phyloP scores from a whole-genome alignment of 1,140 invertebrate species.

The Stenopsyche tienmushanensis region DNA sequence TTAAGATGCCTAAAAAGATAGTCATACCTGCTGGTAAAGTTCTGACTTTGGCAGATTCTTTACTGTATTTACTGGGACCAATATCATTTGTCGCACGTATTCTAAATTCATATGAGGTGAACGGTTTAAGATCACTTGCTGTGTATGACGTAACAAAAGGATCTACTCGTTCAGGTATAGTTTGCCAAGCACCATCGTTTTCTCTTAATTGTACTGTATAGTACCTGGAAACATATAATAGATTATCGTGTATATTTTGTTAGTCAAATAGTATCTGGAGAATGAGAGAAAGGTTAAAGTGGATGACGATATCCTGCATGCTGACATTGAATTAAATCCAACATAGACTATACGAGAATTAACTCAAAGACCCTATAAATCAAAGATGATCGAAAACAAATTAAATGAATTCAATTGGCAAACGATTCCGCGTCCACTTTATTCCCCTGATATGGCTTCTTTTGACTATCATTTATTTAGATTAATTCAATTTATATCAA shows the following conservation, averaged over 20 bases:
- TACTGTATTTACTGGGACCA: slow-evolving; percentile 88
- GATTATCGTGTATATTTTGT: slow-evolving; percentile 27
- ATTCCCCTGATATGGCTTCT: no score
- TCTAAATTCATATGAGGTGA: slow-evolving; percentile 89
- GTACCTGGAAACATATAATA: slow-evolving; percentile 63
- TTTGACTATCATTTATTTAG: no score
- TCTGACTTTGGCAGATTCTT: slow-evolving; percentile 82
- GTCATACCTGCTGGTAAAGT: slow-evolving; percentile 79
- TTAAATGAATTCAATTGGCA: no score
- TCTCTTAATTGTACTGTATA: slow-evolving; percentile 90
- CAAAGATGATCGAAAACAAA: no score
- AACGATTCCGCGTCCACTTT: slow-evolving; percentile 7
- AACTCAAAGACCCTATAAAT: no score
- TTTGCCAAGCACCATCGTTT: slow-evolving; percentile 78
- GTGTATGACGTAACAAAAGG: slow-evolving; percentile 82
- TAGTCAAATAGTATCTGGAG: no score
- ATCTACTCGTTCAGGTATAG: slow-evolving; percentile 79
- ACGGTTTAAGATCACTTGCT: slow-evolving; percentile 80
- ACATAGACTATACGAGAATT: no score
- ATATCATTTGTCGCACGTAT: slow-evolving; percentile 97
- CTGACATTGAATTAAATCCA: no score
- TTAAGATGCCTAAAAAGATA: not conserved
- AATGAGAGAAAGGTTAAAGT: no score
- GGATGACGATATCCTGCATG: no score
- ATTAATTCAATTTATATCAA: slow-evolving; percentile 43